These are phyloP conservation scores for Pyrochroa serraticornis DNA, from an alignment of 2,888 invertebrate species.

Conservation along the genomic window DNA sequence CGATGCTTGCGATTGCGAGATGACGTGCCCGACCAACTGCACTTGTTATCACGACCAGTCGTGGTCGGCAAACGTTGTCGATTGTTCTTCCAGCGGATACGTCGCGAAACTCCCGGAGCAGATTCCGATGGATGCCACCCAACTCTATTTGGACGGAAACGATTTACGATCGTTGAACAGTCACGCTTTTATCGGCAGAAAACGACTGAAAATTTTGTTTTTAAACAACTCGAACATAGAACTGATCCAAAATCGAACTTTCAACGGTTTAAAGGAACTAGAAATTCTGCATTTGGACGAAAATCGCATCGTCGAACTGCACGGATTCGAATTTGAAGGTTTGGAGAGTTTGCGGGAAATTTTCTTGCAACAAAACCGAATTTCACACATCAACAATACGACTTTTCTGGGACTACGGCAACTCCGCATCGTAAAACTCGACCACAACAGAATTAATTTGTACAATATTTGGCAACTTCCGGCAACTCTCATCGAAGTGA, in stretches of 20 bases:
- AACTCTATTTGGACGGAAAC: constrained; percentile 85
- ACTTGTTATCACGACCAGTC: constrained; percentile 88
- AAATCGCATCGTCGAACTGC: constrained; percentile 71
- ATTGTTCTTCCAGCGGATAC: constrained; percentile 76
- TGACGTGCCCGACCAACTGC: constrained; percentile 87
- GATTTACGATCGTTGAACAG: constrained; percentile 76
- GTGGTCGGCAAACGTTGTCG: constrained; percentile 86
- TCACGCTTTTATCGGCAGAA: constrained; percentile 86
- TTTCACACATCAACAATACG: constrained; percentile 71
- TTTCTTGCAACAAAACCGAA: constrained; percentile 76
- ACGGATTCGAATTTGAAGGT: constrained; percentile 82
- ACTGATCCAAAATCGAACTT: constrained; percentile 79
- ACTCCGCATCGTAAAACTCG: constrained; percentile 70
- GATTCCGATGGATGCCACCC: constrained; percentile 92
- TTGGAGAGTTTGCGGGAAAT: constrained; percentile 74
- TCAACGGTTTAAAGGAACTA: constrained; percentile 80
- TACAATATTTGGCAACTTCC: constrained; percentile 77
- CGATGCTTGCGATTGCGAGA: constrained; percentile 91
- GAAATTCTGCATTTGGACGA: constrained; percentile 77
- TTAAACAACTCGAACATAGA: constrained; percentile 81
- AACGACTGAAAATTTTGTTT: constrained; percentile 76
- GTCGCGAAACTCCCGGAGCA: constrained; percentile 74
- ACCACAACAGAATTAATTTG: constrained; percentile 73
- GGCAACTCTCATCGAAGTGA: constrained; percentile 67
- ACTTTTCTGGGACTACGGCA: constrained; percentile 73